Conservation (phyloP, 1,140 invertebrate genomes). For the Conopomorpha cramerella region DNA sequence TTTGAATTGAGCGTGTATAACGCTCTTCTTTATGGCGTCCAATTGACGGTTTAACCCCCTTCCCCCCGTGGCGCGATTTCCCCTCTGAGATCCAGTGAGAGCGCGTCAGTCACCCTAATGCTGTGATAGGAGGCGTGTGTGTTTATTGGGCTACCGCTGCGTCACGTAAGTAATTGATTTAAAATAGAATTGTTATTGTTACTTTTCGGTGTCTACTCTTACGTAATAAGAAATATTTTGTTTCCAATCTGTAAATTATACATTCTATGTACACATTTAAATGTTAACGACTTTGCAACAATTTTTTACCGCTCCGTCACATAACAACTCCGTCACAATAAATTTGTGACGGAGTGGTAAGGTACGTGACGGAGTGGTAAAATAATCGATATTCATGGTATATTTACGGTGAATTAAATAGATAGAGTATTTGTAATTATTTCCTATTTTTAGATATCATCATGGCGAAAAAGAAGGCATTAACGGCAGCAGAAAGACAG, state of each 20-base stretch:
- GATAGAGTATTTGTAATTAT: conserved; percentile 9
- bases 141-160: background rate
- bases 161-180: conserved; percentile 2
- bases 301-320: conserved; percentile 8
- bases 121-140: background rate
- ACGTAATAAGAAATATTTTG: conserved; percentile 7
- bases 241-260: conserved; percentile 5
- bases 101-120: conserved; percentile 2
- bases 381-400: no score
- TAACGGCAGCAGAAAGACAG: conserved; percentile 8
- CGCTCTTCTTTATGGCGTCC: background rate
- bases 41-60: background rate
- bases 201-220: conserved; percentile 7
- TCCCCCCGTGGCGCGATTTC: background rate
- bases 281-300: conserved; percentile 8
- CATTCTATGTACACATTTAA: conserved; percentile 6
- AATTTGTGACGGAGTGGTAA: conserved; percentile 8
- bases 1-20: background rate
- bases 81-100: background rate
- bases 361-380: conserved; percentile 9
- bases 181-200: conserved; percentile 5
- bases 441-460: conserved; percentile 1
- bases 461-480: conserved; percentile 6
- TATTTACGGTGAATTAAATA: conserved; percentile 5
- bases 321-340: conserved; percentile 7